phyloP scores from a whole-genome alignment of 1,140 invertebrate genomes.

The Anthonomus grandis region DNA sequence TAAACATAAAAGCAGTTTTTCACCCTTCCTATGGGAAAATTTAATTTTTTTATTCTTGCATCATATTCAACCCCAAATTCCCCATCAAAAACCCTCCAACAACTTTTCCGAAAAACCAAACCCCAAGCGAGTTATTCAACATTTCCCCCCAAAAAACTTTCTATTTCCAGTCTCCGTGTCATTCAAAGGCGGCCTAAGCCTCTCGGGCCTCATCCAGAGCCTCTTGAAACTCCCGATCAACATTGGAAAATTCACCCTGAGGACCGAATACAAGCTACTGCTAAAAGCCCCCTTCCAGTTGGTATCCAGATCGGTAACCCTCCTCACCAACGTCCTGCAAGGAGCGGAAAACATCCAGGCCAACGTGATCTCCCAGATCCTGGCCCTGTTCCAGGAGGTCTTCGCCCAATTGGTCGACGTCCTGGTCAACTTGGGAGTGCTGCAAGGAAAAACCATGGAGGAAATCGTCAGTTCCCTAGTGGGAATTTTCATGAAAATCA shows the following conservation, averaged over 20 bases:
- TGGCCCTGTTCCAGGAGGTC: background rate
- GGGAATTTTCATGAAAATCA: background rate
- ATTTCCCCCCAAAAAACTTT: too few species aligned
- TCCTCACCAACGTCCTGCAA: background rate
- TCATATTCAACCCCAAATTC: too few species aligned
- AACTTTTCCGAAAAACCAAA: too few species aligned
- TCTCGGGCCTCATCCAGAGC: background rate
- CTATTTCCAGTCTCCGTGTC: too few species aligned
- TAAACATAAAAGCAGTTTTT: too few species aligned
- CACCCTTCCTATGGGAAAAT: too few species aligned
- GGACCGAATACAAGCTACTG: too few species aligned
- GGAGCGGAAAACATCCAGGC: background rate
- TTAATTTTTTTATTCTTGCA: too few species aligned
- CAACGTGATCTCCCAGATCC: background rate
- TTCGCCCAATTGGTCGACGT: background rate
- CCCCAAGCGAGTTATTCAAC: too few species aligned
- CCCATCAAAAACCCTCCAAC: too few species aligned
- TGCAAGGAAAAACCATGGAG: constrained; percentile 11
- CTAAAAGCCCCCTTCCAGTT: background rate
- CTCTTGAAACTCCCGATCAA: background rate
- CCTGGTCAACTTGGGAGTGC: background rate
- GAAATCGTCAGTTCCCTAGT: background rate
- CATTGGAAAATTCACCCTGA: too few species aligned
- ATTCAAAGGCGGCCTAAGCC: background rate
- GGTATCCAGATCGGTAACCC: background rate